phyloP scores from a whole-genome alignment of 2,888 invertebrate species.

The Alitta virens region DNA sequence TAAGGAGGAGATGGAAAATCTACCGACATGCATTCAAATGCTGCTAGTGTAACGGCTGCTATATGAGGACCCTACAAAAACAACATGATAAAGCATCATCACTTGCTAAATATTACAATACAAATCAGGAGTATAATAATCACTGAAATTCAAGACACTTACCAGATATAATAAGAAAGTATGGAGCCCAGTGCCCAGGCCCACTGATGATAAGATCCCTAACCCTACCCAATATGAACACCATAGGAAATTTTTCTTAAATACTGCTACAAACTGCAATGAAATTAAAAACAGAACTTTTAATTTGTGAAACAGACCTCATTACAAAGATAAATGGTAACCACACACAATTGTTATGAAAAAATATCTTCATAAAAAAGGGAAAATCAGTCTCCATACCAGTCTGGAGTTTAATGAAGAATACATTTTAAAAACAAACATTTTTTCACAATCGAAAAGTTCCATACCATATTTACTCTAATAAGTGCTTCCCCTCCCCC shows the following conservation, averaged over 20 bases:
- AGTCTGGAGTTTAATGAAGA: background rate
- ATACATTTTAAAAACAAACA: too few species aligned
- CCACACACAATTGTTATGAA: too few species aligned
- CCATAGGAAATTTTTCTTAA: conserved; percentile 63
- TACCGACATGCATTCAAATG: conserved; percentile 91
- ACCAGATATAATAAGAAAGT: conserved; percentile 93
- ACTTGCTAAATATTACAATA: background rate
- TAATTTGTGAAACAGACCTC: too few species aligned
- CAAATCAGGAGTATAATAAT: too few species aligned
- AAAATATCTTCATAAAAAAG: too few species aligned
- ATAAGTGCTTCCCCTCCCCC: too few species aligned
- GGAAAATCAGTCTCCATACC: too few species aligned
- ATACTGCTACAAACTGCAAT: conserved; percentile 25
- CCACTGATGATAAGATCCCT: conserved; percentile 95
- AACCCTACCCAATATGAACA: conserved; percentile 88
- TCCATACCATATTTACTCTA: too few species aligned
- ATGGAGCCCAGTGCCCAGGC: conserved; percentile 96
- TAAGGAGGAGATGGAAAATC: conserved; percentile 98
- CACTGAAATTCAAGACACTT: conserved; percentile 29
- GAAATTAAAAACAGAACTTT: too few species aligned
- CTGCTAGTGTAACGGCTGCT: conserved; percentile 95
- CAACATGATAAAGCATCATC: background rate
- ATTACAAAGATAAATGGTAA: too few species aligned
- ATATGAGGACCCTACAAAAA: conserved; percentile 85
- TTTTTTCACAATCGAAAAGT: too few species aligned